Conservation (phyloP, 92 coral and sea anemone species). For the Parazoanthus atlanticus region DNA sequence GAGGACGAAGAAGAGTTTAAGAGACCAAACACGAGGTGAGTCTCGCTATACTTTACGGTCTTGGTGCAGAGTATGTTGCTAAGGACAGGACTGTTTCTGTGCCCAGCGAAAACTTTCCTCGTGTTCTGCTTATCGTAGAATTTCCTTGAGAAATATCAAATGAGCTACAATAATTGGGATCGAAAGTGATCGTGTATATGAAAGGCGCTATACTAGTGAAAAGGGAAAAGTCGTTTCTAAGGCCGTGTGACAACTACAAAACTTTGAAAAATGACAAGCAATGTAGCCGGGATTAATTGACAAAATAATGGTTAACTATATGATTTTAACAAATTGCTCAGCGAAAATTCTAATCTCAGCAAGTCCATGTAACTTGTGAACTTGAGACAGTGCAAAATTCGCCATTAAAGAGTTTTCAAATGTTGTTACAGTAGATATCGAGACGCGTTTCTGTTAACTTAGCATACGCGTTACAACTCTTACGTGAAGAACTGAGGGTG, state of each 20-base stretch:
- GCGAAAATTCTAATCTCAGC: not conserved
- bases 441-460: not conserved
- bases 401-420: not conserved
- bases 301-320: not conserved
- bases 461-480: not conserved
- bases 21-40: slow-evolving; percentile 45
- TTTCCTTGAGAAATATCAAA: not conserved
- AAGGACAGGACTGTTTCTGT: not conserved
- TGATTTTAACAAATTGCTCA: not conserved
- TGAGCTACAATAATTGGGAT: not conserved
- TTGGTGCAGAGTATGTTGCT: not conserved
- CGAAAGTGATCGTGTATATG: too few species aligned
- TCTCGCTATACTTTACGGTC: not conserved
- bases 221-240: not conserved
- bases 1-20: slow-evolving; percentile 58
- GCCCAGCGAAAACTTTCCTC: not conserved
- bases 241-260: not conserved
- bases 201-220: not conserved
- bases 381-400: not conserved
- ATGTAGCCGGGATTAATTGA: too few species aligned
- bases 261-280: not conserved
- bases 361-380: not conserved
- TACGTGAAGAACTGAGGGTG: not conserved
- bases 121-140: not conserved
- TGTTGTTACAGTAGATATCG: not conserved